Conservation (phyloP, 2,797 vertebrate genomes). For the Xenentodon cancila region DNA sequence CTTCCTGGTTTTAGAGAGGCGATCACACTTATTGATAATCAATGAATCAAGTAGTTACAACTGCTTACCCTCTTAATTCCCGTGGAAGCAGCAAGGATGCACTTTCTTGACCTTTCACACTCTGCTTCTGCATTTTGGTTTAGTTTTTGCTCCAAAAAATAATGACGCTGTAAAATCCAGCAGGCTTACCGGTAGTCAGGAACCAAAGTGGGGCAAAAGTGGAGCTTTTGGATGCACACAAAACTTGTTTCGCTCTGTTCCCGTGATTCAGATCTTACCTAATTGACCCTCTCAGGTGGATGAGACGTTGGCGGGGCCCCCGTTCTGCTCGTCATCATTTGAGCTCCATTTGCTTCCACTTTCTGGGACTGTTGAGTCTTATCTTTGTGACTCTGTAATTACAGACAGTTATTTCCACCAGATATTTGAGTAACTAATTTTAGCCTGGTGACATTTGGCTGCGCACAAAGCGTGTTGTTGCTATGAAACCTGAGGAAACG, state of each 20-base stretch:
- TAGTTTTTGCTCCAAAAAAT: neutral
- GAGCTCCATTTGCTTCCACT: neutral
- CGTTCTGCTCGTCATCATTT: neutral
- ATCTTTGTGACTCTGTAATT: slow-evolving; percentile 33
- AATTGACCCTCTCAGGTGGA: too few species aligned
- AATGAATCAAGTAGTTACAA: too few species aligned
- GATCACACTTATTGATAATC: too few species aligned
- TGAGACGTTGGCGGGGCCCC: too few species aligned
- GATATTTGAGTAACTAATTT: slow-evolving; percentile 56
- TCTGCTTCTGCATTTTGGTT: neutral
- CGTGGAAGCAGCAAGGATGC: neutral
- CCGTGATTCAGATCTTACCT: too few species aligned
- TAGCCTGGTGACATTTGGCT: slow-evolving; percentile 37
- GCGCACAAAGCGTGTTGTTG: slow-evolving; percentile 38
- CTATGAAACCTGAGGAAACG: slow-evolving; percentile 53
- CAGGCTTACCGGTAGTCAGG: too few species aligned
- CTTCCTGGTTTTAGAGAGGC: too few species aligned
- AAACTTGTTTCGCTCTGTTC: too few species aligned
- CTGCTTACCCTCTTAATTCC: neutral
- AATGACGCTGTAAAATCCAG: neutral
- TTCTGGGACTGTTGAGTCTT: neutral
- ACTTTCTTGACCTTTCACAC: too few species aligned
- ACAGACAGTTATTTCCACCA: slow-evolving; percentile 49
- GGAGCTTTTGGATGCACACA: too few species aligned
- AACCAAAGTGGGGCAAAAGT: too few species aligned